Percentiles rank a stretch among this genome's conserved stretches.
Evolutionary conservation across 2,797 vertebrate genomes (phyloP).

Genomic region (Pyrocephalus nanus): DNA sequence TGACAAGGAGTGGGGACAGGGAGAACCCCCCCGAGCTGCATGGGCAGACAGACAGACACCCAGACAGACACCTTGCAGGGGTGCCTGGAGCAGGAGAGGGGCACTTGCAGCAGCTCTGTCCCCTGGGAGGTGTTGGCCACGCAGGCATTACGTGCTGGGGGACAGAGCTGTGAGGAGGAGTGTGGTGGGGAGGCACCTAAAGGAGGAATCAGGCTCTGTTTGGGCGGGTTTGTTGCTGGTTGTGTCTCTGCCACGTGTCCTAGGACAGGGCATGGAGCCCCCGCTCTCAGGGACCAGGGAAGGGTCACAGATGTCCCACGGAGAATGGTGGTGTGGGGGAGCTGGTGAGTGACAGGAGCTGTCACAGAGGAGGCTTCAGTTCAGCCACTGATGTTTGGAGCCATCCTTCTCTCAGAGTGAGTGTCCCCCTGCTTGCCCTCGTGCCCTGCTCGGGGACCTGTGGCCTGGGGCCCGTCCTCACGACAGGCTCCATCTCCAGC

Average conservation of each 20-base stretch:
- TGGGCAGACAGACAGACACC: neutral
- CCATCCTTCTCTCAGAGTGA: accelerated
- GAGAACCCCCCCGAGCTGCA: neutral
- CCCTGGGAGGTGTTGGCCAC: too few relatives aligned
- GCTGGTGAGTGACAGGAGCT: accelerated
- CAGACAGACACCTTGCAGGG: neutral
- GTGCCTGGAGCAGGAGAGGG: neutral
- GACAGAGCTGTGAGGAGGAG: neutral
- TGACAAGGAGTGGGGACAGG: neutral
- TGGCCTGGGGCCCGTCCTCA: neutral
- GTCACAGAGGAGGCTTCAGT: neutral
- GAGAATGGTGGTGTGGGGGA: neutral
- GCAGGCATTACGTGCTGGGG: too few relatives aligned
- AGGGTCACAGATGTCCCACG: neutral
- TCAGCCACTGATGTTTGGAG: accelerated
- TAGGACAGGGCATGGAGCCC: accelerated
- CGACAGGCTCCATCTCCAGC: conserved; percentile 41
- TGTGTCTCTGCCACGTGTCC: neutral
- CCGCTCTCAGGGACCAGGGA: neutral
- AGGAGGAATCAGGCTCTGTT: neutral
- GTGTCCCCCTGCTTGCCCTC: accelerated
- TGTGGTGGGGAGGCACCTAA: neutral
- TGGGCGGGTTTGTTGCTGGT: accelerated
- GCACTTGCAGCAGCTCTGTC: neutral
- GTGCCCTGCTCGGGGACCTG: neutral